Conservation (phyloP, 2,113 vertebrate species). For the Onychostruthus taczanowskii region DNA sequence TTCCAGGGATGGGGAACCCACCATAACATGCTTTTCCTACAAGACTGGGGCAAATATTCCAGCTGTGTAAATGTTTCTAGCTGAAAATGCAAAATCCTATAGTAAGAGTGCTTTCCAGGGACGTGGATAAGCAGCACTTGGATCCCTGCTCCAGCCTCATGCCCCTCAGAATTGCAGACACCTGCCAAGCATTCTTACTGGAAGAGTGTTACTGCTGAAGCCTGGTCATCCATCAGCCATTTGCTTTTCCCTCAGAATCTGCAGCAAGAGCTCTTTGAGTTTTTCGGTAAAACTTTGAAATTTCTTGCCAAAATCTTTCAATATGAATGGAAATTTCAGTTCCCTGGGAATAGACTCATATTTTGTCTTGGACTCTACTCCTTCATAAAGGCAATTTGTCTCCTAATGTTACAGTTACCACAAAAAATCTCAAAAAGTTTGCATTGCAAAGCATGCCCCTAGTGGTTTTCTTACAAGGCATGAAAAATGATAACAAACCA, state of each 20-base stretch:
- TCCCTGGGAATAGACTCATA: not conserved
- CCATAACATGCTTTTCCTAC: not conserved
- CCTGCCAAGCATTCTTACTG: not conserved
- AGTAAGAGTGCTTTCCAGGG: not conserved
- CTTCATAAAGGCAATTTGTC: not conserved
- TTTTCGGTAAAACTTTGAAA: not conserved
- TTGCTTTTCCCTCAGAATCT: not conserved
- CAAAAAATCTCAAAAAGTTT: not conserved
- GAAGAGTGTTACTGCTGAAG: not conserved
- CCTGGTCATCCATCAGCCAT: not conserved
- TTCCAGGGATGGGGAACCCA: not conserved
- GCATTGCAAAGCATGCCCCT: not conserved
- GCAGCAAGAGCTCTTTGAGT: not conserved
- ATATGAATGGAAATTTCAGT: not conserved
- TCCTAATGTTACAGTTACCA: not conserved
- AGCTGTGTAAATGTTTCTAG: not conserved
- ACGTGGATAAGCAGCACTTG: not conserved
- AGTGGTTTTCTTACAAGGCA: not conserved
- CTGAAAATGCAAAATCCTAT: not conserved
- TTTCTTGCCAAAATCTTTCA: not conserved
- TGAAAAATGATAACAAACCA: not conserved
- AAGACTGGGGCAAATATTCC: not conserved
- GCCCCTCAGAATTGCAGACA: not conserved
- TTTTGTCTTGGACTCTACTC: not conserved
- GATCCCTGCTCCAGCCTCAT: not conserved